A percentile compares a stretch with the other conserved stretches of the same genome.
phyloP scores from a whole-genome alignment of 2,113 vertebrate genomes.

The Talpa occidentalis region DNA sequence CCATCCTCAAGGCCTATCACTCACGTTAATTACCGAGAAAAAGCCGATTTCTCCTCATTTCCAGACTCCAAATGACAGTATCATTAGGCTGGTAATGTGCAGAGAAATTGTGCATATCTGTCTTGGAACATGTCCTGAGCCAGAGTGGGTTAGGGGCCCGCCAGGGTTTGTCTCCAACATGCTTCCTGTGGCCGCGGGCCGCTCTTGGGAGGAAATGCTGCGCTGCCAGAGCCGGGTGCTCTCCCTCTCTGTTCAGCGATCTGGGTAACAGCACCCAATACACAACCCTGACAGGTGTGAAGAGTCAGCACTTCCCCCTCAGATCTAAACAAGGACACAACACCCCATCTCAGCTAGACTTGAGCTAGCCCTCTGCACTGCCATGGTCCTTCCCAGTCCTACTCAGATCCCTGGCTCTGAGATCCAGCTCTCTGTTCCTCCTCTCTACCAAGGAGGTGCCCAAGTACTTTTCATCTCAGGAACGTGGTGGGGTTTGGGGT shows the following conservation, averaged over 20 bases:
- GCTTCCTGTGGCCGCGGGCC: slow-evolving; percentile 18
- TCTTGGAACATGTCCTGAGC: slow-evolving; percentile 60
- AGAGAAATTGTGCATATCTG: slow-evolving; percentile 59
- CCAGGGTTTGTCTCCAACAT: slow-evolving; percentile 28
- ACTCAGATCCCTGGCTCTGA: background rate
- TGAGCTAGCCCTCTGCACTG: background rate
- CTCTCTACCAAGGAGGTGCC: background rate
- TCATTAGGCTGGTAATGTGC: slow-evolving; percentile 59
- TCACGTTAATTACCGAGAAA: slow-evolving; percentile 65
- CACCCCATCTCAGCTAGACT: background rate
- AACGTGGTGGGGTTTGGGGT: background rate
- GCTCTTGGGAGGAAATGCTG: slow-evolving; percentile 25
- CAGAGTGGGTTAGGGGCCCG: slow-evolving; percentile 46
- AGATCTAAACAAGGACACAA: background rate
- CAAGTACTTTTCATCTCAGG: background rate
- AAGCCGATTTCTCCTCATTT: slow-evolving; percentile 66
- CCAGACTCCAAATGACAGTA: slow-evolving; percentile 59
- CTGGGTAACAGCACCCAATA: background rate
- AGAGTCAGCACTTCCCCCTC: background rate
- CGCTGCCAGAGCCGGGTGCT: background rate
- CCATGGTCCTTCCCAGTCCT: background rate
- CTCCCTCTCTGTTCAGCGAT: slow-evolving; percentile 65
- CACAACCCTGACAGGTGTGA: background rate
- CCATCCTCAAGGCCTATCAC: slow-evolving; percentile 30
- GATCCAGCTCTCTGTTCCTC: background rate